These are phyloP conservation scores for Ceramica pisi DNA, from an alignment of 2,888 invertebrate genomes.

Conservation along the genomic window DNA sequence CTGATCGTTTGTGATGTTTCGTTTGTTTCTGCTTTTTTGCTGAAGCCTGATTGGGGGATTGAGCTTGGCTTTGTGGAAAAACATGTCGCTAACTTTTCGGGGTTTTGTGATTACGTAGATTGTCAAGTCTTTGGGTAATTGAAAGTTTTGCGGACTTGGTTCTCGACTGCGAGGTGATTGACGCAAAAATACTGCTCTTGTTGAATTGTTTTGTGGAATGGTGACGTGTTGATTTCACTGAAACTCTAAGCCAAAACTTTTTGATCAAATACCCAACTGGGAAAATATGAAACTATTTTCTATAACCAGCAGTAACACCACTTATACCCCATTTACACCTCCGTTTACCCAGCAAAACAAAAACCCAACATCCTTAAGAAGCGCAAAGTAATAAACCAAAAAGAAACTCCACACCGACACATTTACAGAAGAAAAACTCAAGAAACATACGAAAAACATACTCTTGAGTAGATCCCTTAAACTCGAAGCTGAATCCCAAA, in stretches of 20 bases:
- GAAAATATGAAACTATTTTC: background rate
- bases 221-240: background rate
- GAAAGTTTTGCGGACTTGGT: constrained; percentile 18
- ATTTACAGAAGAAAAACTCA: constrained; percentile 56
- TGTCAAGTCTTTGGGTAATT: constrained; percentile 25
- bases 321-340: background rate
- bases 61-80: constrained; percentile 31
- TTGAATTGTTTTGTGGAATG: background rate
- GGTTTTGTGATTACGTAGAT: constrained; percentile 32
- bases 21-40: constrained; percentile 42
- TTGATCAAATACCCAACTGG: background rate
- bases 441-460: constrained; percentile 56
- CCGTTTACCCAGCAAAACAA: constrained; percentile 28
- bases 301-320: background rate
- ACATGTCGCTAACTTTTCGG: constrained; percentile 39
- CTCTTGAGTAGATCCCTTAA: constrained; percentile 55
- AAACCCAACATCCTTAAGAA: constrained; percentile 38
- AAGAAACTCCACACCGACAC: constrained; percentile 50
- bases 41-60: constrained; percentile 47
- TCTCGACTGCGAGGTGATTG: background rate
- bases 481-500: constrained; percentile 52
- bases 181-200: background rate
- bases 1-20: constrained; percentile 54
- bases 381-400: constrained; percentile 60
- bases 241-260: background rate